Base-by-base conservation (phyloP, 2,888 invertebrate species). In the Torymus auratus region DNA sequence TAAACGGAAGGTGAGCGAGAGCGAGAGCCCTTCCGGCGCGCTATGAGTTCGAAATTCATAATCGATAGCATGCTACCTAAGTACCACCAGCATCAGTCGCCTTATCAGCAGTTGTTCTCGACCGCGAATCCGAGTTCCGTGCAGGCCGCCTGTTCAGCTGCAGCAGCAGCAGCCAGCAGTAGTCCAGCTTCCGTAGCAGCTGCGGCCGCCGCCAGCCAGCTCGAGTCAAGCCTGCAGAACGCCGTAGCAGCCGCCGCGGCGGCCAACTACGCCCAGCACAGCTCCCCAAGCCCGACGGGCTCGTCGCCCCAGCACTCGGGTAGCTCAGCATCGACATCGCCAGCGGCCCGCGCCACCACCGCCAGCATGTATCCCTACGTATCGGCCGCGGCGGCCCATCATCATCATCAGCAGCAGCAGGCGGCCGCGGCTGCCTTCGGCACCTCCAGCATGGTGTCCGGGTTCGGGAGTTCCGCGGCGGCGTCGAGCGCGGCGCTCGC, bases 21-120 rank as follows among this genome's bases (percentile, higher is more conserved):
- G 72, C 73, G 79, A 74, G 73, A 74, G 70, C 74, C 81, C 77
- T 78, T 73, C 77, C 77, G 75, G 72, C 85, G 84, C 83, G 86
- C 83, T 85, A 97, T 97, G 97, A 96, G 95, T 95, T 97, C 97
- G 94, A 97, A 97, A 95, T 97, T 97, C 94, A 96, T 96, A 94
- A 96, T 97, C 94, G 97, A 97, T 96, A 97, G 96, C 94, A 97
- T 97, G 96, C 96, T 97, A 93, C 97, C 97, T 90, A 97, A 97
- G 94, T 97, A 97, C 93, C 96, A 94, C 92, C 95, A 95, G 91
- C 93, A 94, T 91, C 94, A 94, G 92, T 94, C 94, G 91, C 95
- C 95, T 91, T 94, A 93, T 88, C 93, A 94, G 91, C 92, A 93
- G 91, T 93, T 93, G 90, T 92, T 93, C 87, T 91, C 94, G 92